Conservation (phyloP, 53 echinoderm and acorn worm species). For the Astropecten irregularis region DNA sequence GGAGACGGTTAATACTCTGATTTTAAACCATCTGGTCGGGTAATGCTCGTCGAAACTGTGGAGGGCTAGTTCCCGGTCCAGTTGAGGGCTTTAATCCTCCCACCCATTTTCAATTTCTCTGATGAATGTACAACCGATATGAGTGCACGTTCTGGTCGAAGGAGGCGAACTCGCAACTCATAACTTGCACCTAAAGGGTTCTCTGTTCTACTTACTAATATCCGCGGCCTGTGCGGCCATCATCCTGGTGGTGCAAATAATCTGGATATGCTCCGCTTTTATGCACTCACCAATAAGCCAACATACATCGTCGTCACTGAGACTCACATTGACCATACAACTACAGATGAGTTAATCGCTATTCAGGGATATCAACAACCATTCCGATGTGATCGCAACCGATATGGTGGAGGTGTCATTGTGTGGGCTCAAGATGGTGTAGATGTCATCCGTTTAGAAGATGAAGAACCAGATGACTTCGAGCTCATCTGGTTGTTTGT, state of each 20-base stretch:
- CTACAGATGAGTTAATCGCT: constrained; percentile 12
- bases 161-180: neutral
- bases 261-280: constrained; percentile 24
- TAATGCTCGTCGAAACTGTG: neutral
- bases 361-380: neutral
- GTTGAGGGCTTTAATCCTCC: neutral
- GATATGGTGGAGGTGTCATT: constrained; percentile 22
- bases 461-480: constrained; percentile 1
- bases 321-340: neutral
- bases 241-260: constrained; percentile 19
- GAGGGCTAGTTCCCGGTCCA: neutral
- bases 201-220: neutral
- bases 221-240: neutral
- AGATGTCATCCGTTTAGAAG: constrained; percentile 9
- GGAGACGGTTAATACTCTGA: neutral
- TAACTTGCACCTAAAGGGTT: neutral
- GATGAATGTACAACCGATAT: constrained; percentile 2
- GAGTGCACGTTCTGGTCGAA: neutral
- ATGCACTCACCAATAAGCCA: neutral
- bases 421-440: constrained; percentile 13
- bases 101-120: neutral
- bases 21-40: neutral
- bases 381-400: constrained; percentile 8
- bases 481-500: constrained; percentile 6
- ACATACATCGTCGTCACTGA: constrained; percentile 1